phyloP scores from a whole-genome alignment of 2,113 vertebrate genomes.

The Anhinga rufa region DNA sequence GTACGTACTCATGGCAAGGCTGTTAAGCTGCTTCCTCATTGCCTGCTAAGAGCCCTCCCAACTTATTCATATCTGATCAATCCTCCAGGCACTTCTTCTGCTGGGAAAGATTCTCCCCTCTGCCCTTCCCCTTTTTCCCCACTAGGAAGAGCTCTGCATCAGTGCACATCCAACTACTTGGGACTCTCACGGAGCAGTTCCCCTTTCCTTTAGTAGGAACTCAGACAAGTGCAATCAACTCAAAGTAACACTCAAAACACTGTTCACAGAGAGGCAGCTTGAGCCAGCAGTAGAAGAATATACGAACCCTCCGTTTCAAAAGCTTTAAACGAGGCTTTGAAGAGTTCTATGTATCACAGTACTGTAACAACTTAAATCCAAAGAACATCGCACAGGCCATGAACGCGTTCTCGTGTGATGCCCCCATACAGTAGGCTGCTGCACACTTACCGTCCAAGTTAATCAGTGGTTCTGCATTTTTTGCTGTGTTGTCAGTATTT shows the following conservation, averaged over 20 bases:
- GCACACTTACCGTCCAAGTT: slow-evolving; percentile 88
- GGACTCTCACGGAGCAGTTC: neutral
- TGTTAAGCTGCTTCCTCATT: neutral
- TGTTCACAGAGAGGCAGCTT: neutral
- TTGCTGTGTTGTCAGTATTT: slow-evolving; percentile 74
- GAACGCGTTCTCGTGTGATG: rapidly evolving
- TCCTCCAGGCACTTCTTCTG: neutral
- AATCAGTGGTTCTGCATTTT: slow-evolving; percentile 83
- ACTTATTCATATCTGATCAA: neutral
- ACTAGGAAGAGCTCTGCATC: neutral
- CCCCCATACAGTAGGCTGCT: rapidly evolving
- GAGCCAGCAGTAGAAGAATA: neutral
- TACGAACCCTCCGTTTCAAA: neutral
- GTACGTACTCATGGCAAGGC: neutral
- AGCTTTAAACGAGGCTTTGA: neutral
- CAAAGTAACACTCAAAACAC: neutral
- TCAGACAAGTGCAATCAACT: neutral
- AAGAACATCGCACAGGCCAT: neutral
- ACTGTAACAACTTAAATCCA: rapidly evolving
- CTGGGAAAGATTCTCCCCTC: neutral
- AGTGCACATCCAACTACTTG: neutral
- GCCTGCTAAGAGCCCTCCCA: neutral
- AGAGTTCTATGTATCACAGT: rapidly evolving
- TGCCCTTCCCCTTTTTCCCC: neutral
- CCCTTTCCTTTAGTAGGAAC: neutral